Evolutionary conservation across 2,113 vertebrate genomes (phyloP), one percentile per base, ranked within the genome.

Genomic region (Colius striatus): DNA sequence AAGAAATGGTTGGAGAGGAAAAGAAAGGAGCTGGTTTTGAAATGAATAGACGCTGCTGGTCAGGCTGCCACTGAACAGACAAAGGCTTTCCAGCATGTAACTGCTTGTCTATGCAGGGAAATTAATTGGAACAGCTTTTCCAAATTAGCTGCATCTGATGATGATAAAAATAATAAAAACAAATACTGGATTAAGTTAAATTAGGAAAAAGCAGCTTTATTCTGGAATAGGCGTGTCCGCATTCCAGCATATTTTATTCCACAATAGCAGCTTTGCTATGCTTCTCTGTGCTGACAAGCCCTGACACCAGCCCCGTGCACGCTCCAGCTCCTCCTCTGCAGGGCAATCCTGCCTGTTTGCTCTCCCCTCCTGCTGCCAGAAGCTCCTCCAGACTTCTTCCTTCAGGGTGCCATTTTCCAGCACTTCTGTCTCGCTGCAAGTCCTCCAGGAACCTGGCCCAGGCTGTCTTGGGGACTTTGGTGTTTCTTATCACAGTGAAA

Each of bases 131-230:
- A 94, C 92, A 96, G 96, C 94, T 96, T 97, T 97, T 97, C 96
- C 95, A 96, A 96, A 97, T 96, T 97, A 97, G 95, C 87, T 96
- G 92, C 93, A 96, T 96, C 91, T 97, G 95, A 96, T 95, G 93
- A 95, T 95, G 96, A 95, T 95, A 96, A 97, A 97, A 97, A 97
- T 97, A 97, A 97, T 97, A 96, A 96, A 97, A 97, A 97, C 95
- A 97, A 97, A 96, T 97, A 97, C 91, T 97, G 93, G 95, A 96
- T 97, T 97, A 97, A 97, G 94, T 97, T 97, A 97, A 97, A 97
- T 97, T 95, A 96, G 93, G 95, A 95, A 95, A 97, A 97, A 94
- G 94, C 80, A 95, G 94, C 96, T 96, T 97, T 97, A 97, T 95
- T 95, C 94, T 95, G 84, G 70, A 87, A 95, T 91, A 95, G 95